Evolutionary conservation across 2,113 vertebrate species (phyloP).

Genomic region (Onychostoma macrolepis): DNA sequence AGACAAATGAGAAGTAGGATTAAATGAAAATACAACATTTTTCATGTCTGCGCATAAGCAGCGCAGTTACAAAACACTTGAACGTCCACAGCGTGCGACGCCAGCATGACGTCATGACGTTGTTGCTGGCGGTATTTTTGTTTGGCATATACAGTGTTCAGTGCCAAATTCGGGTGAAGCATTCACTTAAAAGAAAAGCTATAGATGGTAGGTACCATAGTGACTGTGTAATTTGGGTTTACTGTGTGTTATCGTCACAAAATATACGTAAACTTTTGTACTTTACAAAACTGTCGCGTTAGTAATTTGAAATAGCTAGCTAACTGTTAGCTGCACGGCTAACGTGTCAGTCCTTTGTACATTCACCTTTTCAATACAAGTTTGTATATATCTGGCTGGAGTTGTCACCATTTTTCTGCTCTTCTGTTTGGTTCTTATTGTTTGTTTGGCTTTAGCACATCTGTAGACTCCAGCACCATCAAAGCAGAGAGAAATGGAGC

Average conservation of each 20-base stretch:
- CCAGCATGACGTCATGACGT: constrained; percentile 1
- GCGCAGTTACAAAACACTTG: neutral
- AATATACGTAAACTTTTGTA: neutral
- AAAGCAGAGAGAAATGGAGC: constrained; percentile 36
- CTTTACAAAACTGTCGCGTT: neutral
- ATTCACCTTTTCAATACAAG: neutral
- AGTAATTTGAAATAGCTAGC: neutral
- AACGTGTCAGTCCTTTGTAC: neutral
- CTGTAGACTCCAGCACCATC: neutral
- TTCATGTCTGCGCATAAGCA: neutral
- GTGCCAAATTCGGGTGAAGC: neutral
- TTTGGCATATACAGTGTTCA: neutral
- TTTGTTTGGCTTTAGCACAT: neutral
- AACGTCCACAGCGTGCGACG: constrained; percentile 8
- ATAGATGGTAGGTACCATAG: neutral
- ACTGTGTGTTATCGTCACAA: neutral
- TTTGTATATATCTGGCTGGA: neutral
- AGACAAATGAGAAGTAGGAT: neutral
- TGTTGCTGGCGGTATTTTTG: constrained; percentile 57
- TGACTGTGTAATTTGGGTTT: neutral
- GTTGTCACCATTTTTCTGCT: neutral
- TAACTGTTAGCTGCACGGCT: neutral
- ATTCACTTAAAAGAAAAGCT: neutral
- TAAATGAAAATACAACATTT: neutral
- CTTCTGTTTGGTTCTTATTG: neutral